phyloP scores from a whole-genome alignment of 1,140 invertebrate genomes.

The Saccostrea glomerata region DNA sequence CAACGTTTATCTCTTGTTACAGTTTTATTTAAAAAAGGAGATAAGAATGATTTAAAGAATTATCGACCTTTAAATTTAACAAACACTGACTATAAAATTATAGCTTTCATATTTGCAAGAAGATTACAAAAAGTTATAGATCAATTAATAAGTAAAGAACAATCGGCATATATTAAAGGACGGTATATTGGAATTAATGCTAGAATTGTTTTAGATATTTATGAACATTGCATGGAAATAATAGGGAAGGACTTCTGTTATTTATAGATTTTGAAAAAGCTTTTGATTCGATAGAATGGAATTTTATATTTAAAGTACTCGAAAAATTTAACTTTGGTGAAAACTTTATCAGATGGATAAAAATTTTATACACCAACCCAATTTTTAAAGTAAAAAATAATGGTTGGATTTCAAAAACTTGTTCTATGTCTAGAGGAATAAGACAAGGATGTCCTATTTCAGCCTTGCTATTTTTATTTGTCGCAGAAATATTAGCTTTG shows the following conservation, averaged over 20 bases:
- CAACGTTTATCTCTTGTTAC: too few relatives aligned
- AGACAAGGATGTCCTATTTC: too few relatives aligned
- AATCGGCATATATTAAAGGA: slow-evolving; percentile 24
- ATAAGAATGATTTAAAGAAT: neutral
- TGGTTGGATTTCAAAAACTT: slow-evolving; percentile 25
- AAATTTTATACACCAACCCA: neutral
- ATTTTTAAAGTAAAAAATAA: neutral
- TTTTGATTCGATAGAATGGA: slow-evolving; percentile 1
- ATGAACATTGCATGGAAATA: slow-evolving; percentile 4
- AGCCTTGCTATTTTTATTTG: too few relatives aligned
- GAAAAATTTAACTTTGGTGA: neutral
- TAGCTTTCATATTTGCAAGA: neutral
- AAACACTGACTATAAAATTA: slow-evolving; percentile 3
- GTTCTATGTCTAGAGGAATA: neutral
- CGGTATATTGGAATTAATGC: neutral
- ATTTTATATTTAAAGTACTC: neutral
- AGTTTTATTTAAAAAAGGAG: neutral
- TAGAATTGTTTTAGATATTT: neutral
- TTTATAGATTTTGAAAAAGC: slow-evolving; percentile 21
- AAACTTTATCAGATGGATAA: neutral
- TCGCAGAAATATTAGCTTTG: too few relatives aligned
- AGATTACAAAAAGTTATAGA: neutral
- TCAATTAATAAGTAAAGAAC: neutral
- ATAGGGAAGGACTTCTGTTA: neutral
- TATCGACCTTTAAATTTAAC: neutral